Evolutionary conservation across 2,888 invertebrate species (phyloP).

Genomic region (Barypeithes pellucidus): DNA sequence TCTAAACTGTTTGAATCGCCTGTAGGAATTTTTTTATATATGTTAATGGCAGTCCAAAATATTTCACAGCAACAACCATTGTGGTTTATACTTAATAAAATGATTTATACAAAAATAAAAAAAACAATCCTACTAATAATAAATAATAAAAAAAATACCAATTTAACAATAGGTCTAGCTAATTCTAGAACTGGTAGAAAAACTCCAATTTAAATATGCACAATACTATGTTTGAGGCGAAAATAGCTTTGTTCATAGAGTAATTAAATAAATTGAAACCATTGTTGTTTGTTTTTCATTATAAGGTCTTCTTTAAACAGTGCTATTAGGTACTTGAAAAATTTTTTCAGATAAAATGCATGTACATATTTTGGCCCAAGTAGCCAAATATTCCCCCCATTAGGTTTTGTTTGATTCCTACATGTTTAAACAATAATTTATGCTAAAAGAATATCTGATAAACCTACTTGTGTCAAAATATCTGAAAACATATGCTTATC

Average conservation of each 20-base stretch:
- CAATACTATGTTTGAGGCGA: not conserved
- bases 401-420: too few relatives aligned
- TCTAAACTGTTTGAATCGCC: not conserved
- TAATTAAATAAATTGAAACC: too few relatives aligned
- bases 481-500: not conserved
- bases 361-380: too few relatives aligned
- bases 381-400: too few relatives aligned
- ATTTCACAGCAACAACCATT: constrained; percentile 7
- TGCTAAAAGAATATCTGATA: not conserved
- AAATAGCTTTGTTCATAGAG: too few relatives aligned
- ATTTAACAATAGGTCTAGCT: not conserved
- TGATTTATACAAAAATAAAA: constrained; percentile 21
- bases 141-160: constrained; percentile 1
- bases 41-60: constrained; percentile 14
- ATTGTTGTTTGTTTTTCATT: too few relatives aligned
- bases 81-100: constrained; percentile 5
- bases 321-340: too few relatives aligned
- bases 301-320: too few relatives aligned
- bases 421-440: not conserved
- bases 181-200: not conserved
- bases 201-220: not conserved
- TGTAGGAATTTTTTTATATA: not conserved
- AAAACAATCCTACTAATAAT: constrained; percentile 13
- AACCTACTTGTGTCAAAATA: not conserved
- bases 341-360: too few relatives aligned